These are phyloP conservation scores for Tortrix viridana DNA, from an alignment of 2,888 invertebrate species.

Conservation along the genomic window DNA sequence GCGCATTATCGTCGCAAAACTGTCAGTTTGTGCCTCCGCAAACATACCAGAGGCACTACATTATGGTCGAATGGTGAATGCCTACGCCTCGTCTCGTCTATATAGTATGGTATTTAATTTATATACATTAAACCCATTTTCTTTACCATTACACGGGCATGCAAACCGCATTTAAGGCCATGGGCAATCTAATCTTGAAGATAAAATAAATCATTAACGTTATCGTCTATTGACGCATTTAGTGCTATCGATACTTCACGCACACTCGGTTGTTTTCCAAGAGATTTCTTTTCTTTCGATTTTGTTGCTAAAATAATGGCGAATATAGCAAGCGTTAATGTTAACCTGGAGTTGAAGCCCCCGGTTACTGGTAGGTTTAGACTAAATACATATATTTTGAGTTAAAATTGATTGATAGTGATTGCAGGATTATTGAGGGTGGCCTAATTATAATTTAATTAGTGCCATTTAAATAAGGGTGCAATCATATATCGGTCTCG, in stretches of 20 bases:
- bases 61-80: too few species aligned
- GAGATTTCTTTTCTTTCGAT: slow-evolving; percentile 7
- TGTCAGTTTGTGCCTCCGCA: too few species aligned
- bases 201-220: slow-evolving; percentile 57
- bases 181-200: slow-evolving; percentile 57
- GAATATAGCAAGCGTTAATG: slow-evolving; percentile 52
- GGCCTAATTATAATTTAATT: too few species aligned
- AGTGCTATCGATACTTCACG: slow-evolving; percentile 52
- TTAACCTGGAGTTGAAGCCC: slow-evolving; percentile 59
- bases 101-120: too few species aligned
- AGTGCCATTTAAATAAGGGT: too few species aligned
- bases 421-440: too few species aligned
- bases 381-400: neutral
- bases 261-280: slow-evolving; percentile 18
- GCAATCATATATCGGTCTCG: too few species aligned
- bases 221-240: slow-evolving; percentile 76
- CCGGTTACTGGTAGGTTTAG: slow-evolving; percentile 53
- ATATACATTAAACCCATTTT: too few species aligned
- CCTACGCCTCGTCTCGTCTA: too few species aligned
- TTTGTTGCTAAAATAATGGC: slow-evolving; percentile 39
- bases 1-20: too few species aligned
- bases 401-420: too few species aligned
- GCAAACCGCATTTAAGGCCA: slow-evolving; percentile 17
- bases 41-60: too few species aligned
- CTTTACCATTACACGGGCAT: neutral